A percentile compares a stretch with the other conserved stretches of the same genome.
Evolutionary conservation across 2,113 vertebrate species (phyloP).

Genomic region (Xenopus laevis): DNA sequence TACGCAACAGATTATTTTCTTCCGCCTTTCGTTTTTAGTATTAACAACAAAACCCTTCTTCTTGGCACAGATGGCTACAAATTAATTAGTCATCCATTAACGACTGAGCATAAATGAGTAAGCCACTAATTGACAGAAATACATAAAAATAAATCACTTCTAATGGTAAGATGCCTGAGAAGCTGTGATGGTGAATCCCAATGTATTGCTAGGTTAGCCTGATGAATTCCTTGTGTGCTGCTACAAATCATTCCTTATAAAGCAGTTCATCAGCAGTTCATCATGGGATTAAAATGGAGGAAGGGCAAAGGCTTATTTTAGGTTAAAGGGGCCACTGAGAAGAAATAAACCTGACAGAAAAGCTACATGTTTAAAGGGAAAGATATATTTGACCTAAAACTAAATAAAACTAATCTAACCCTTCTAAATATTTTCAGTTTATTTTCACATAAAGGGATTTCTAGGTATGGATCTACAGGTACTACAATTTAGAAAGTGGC

Average conservation of each 20-base stretch:
- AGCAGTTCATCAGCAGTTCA: no score
- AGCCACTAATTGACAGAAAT: conserved; percentile 2
- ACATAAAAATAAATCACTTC: conserved; percentile 13
- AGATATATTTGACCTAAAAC: no score
- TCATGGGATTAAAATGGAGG: background rate
- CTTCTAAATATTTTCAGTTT: no score
- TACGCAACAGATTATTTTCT: no score
- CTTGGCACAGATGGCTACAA: conserved; percentile 10
- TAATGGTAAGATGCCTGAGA: conserved; percentile 10
- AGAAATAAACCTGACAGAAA: no score
- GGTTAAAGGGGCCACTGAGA: conserved; percentile 30
- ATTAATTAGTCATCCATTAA: conserved; percentile 8
- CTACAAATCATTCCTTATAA: conserved; percentile 2
- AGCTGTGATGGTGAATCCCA: conserved; percentile 7
- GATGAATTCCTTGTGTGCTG: conserved; percentile 30
- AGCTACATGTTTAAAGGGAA: no score
- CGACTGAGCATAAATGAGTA: background rate
- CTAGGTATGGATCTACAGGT: no score
- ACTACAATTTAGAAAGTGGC: no score
- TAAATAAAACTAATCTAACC: no score
- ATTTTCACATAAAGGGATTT: no score
- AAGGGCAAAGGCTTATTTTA: conserved; percentile 17
- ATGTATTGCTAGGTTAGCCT: conserved; percentile 20
- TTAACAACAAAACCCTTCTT: background rate
- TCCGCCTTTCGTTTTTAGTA: no score